These are phyloP conservation scores for Prochilodus magdalenae DNA, from an alignment of 2,113 vertebrate genomes.

Conservation along the genomic window DNA sequence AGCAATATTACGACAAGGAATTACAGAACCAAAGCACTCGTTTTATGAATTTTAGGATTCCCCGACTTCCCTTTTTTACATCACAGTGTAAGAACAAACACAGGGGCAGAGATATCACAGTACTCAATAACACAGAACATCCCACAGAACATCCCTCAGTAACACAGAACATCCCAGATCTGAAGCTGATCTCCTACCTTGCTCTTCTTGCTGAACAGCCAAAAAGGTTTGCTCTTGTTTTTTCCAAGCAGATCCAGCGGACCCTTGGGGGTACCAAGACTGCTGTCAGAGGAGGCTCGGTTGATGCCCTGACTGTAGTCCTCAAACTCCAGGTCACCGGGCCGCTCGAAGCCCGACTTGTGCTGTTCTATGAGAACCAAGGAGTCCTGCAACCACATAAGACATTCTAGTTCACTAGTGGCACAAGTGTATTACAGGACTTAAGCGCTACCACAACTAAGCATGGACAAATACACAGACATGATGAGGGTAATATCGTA, in stretches of 20 bases:
- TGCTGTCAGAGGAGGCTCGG: slow-evolving; percentile 85
- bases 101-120: background rate
- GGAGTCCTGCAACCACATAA: slow-evolving; percentile 78
- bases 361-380: slow-evolving; percentile 85
- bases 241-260: slow-evolving; percentile 79
- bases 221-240: slow-evolving; percentile 83
- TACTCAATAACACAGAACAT: background rate
- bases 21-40: background rate
- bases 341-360: slow-evolving; percentile 89
- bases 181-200: slow-evolving; percentile 80
- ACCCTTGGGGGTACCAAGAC: slow-evolving; percentile 83
- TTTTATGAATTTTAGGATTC: too few relatives aligned
- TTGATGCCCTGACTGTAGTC: slow-evolving; percentile 92
- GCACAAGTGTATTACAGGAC: too few relatives aligned
- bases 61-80: too few relatives aligned
- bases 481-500: too few relatives aligned
- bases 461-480: too few relatives aligned
- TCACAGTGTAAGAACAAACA: too few relatives aligned
- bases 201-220: slow-evolving; percentile 88
- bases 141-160: background rate
- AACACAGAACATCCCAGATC: background rate
- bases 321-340: slow-evolving; percentile 87
- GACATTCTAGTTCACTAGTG: background rate
- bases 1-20: too few relatives aligned
- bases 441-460: too few relatives aligned